These are phyloP conservation scores for Lithophane leautieri DNA, from an alignment of 2,888 invertebrate species.

Conservation along the genomic window DNA sequence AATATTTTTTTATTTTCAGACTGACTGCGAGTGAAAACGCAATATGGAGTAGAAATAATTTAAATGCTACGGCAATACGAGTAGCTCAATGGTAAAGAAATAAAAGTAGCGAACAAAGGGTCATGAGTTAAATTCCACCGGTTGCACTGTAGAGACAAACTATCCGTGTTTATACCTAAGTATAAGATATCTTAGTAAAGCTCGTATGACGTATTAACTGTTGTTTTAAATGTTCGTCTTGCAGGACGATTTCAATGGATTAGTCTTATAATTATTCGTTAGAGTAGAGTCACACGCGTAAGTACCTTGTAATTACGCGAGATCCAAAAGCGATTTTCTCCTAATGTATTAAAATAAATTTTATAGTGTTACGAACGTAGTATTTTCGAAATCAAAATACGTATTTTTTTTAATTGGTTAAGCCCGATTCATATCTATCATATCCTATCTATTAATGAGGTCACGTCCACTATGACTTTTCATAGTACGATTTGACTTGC, in stretches of 20 bases:
- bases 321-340: not conserved
- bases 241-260: not conserved
- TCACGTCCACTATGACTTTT: too few species aligned
- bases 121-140: not conserved
- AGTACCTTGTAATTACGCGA: too few species aligned
- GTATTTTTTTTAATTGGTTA: not conserved
- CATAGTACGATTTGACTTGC: not conserved
- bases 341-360: not conserved
- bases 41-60: not conserved
- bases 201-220: not conserved
- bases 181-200: not conserved
- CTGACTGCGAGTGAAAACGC: not conserved
- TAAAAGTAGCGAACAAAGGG: not conserved
- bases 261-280: not conserved
- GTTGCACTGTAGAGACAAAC: not conserved
- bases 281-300: not conserved
- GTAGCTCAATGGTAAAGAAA: not conserved
- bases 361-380: not conserved
- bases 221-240: not conserved
- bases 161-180: too few species aligned
- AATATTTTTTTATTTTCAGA: constrained; percentile 18
- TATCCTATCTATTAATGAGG: too few species aligned
- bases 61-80: not conserved
- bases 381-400: not conserved
- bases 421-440: not conserved